Evolutionary conservation across 2,113 vertebrate species (phyloP).

Genomic region (Symphodus melops): DNA sequence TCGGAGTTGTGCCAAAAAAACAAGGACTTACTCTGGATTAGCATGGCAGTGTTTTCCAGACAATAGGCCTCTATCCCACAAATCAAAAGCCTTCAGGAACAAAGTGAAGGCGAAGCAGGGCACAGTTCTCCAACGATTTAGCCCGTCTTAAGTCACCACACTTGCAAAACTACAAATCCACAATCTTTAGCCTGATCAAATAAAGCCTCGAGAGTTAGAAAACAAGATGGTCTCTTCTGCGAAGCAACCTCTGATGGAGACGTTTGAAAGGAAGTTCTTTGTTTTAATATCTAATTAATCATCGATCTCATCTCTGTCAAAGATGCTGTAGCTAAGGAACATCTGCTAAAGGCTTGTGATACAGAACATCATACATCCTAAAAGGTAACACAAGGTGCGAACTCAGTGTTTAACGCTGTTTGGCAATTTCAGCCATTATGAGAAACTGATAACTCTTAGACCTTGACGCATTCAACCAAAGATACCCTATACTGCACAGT

Average conservation of each 20-base stretch:
- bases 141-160: conserved; percentile 44
- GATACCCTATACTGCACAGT: background rate
- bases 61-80: conserved; percentile 64
- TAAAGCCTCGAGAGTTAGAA: conserved; percentile 52
- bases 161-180: conserved; percentile 59
- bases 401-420: too few species aligned
- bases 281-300: background rate
- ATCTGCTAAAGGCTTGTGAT: too few species aligned
- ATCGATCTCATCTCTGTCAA: background rate
- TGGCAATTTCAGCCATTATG: too few species aligned
- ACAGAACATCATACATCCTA: too few species aligned
- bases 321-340: background rate
- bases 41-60: conserved; percentile 53
- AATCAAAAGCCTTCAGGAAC: conserved; percentile 58
- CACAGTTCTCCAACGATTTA: conserved; percentile 61
- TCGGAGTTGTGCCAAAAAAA: conserved; percentile 28
- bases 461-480: too few species aligned
- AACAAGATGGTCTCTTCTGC: conserved; percentile 12
- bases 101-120: conserved; percentile 40
- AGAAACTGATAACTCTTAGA: too few species aligned
- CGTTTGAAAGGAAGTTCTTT: background rate
- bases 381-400: too few species aligned
- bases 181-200: conserved; percentile 57
- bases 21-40: conserved; percentile 66
- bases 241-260: conserved; percentile 22